Conservation (phyloP, 2,113 vertebrate species). For the Capreolus pygargus region DNA sequence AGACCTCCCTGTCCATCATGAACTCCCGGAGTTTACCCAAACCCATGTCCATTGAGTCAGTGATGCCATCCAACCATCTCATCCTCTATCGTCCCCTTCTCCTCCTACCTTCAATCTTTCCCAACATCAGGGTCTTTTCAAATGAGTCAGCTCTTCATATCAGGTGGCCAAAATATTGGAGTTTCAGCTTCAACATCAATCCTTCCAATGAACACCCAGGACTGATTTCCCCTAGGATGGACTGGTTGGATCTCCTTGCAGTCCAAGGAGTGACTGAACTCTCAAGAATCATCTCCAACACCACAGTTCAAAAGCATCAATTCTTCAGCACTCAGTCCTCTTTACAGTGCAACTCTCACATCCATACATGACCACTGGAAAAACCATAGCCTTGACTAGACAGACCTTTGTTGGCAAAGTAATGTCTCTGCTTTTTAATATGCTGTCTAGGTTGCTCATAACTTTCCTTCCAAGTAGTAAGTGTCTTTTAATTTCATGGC, state of each 20-base stretch:
- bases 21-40: neutral
- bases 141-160: neutral
- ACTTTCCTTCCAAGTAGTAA: too few species aligned
- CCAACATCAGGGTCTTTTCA: neutral
- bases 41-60: neutral
- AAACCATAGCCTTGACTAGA: neutral
- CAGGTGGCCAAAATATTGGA: neutral
- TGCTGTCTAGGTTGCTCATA: neutral
- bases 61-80: neutral
- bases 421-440: neutral
- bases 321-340: neutral
- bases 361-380: neutral
- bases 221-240: neutral
- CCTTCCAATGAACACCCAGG: neutral
- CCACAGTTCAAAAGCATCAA: neutral
- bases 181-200: neutral
- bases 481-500: too few species aligned
- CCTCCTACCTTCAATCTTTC: neutral
- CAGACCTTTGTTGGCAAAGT: neutral
- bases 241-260: neutral
- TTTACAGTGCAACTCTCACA: neutral
- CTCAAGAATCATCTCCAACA: neutral
- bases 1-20: neutral
- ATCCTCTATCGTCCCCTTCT: neutral
- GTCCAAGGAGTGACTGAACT: neutral